Evolutionary conservation across 2,888 invertebrate species (phyloP).

Genomic region (Rhogogaster chlorosoma): DNA sequence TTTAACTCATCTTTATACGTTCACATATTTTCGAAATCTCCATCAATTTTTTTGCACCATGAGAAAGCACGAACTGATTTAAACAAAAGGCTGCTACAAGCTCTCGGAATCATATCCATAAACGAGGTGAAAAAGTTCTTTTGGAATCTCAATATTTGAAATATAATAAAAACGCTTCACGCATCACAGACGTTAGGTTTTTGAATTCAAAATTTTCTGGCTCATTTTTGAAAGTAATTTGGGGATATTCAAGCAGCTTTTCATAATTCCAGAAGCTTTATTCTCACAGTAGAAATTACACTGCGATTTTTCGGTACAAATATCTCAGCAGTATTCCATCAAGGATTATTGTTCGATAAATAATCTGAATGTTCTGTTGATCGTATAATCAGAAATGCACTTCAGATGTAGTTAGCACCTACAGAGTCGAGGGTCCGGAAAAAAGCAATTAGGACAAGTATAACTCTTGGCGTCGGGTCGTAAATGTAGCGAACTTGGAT

Average conservation of each 20-base stretch:
- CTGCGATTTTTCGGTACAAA: no score
- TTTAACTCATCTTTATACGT: not conserved
- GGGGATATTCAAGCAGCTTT: no score
- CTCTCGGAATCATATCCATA: no score
- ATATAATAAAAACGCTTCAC: no score
- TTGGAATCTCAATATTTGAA: no score
- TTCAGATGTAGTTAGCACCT: constrained; percentile 11
- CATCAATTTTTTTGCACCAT: not conserved
- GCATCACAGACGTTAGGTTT: no score
- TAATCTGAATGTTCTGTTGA: not conserved
- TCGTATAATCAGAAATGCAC: constrained; percentile 22
- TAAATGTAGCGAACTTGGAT: constrained; percentile 30
- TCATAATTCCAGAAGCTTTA: no score
- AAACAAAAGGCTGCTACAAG: not conserved
- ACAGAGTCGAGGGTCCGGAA: constrained; percentile 12
- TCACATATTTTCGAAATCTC: not conserved
- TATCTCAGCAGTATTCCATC: not conserved
- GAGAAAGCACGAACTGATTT: not conserved
- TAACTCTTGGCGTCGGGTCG: constrained; percentile 32
- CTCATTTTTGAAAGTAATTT: no score
- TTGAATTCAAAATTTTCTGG: no score
- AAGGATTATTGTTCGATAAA: not conserved
- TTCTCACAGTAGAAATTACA: no score
- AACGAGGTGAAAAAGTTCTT: no score
- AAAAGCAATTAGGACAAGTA: constrained; percentile 5